Conservation (phyloP, 2,888 invertebrate genomes). For the Eulithis prunata region DNA sequence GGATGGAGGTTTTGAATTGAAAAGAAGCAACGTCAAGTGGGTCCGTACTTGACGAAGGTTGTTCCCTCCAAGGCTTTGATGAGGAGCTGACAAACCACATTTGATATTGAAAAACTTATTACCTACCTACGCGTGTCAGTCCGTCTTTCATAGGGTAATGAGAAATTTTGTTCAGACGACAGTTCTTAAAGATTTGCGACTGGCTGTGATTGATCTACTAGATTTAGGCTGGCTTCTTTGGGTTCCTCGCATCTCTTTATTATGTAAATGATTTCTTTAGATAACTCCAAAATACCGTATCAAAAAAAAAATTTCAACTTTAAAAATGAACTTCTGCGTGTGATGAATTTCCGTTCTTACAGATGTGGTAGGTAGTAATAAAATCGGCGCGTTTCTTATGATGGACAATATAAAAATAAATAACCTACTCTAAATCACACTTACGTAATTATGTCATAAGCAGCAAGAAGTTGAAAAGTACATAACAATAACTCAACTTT, state of each 20-base stretch:
- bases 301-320: too few relatives aligned
- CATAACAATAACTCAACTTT: conserved; percentile 1
- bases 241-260: too few relatives aligned
- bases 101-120: conserved; percentile 64
- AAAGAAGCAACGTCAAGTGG: conserved; percentile 75
- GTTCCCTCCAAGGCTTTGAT: conserved; percentile 31
- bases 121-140: conserved; percentile 38
- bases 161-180: conserved; percentile 13
- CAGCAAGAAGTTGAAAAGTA: not conserved
- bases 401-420: too few relatives aligned
- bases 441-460: too few relatives aligned
- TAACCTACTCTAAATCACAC: too few relatives aligned
- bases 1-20: conserved; percentile 66
- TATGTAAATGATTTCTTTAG: too few relatives aligned
- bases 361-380: too few relatives aligned
- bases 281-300: too few relatives aligned
- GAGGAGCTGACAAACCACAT: conserved; percentile 66
- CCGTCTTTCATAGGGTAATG: conserved; percentile 28
- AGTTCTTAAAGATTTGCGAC: conserved; percentile 10
- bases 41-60: conserved; percentile 67
- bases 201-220: not conserved
- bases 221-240: too few relatives aligned
- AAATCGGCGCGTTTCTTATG: too few relatives aligned
- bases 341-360: too few relatives aligned
- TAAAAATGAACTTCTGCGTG: too few relatives aligned